Evolutionary conservation across 2,797 vertebrate species (phyloP), one percentile per base, ranked within the genome.

Genomic region (Rhodeus uyekii): DNA sequence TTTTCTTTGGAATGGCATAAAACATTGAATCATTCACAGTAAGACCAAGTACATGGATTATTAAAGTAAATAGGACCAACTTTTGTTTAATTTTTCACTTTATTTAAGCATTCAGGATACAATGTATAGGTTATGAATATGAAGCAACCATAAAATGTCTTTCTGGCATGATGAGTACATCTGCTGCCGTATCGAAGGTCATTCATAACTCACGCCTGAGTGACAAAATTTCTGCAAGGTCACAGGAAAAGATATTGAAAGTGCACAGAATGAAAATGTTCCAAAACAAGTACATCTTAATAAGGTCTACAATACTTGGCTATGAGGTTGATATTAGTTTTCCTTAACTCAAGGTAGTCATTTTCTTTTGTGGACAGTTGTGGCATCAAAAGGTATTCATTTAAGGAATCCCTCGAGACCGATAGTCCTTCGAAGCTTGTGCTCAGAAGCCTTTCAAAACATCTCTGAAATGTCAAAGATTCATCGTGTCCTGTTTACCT

Each of bases 261-360:
- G 32, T 14, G 1, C 22, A 34, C 14, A 29, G 6, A 81, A 63
- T 73, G n/a, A 68, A 50, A 14, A n/a, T 38, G 27, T 53, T 68
- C 5, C 24, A 61, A 53, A 50, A 68, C n/a, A 65, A 50, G 76
- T 80, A 50, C 24, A 76, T 80, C 64, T 80, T 64, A 58, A 60
- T 76, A 34, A 72, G 39, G 48, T 83, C 38, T 27, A 48, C 46
- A 61, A 48, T 9, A 67, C 32, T 10, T 34, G n/a, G 39, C 18
- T 61, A 14, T 34, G 12, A 3, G 2, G 14, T 22, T 44, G 24
- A 74, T 61, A 77, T 80, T 63, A n/a, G 71, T 74, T 73, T 84
- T 53, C 77, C 60, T 76, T 76, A 76, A 27, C 42, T 71, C 72
- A 55, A 83, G 78, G 74, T 76, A 53, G 36, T 36, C 16, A 58